Evolutionary conservation across 2,797 vertebrate species (phyloP).

Genomic region (Notolepis coatsorum): DNA sequence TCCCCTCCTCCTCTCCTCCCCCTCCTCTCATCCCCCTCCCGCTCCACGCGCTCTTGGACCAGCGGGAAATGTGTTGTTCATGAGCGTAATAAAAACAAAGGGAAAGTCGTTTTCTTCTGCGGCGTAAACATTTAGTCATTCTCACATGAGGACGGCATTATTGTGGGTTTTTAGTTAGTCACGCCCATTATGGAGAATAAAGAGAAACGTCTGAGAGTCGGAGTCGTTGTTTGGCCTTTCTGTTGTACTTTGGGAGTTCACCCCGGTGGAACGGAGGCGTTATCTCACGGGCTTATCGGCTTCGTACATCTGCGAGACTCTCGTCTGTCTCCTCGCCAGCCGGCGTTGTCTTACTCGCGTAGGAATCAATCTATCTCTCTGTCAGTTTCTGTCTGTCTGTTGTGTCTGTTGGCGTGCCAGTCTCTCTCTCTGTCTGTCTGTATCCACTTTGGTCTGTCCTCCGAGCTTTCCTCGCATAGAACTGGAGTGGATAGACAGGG

Average conservation of each 20-base stretch:
- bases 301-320: too few species aligned
- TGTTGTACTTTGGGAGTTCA: slow-evolving; percentile 64
- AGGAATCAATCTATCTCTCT: slow-evolving; percentile 42
- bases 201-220: slow-evolving; percentile 64
- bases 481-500: too few species aligned
- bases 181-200: slow-evolving; percentile 73
- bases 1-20: neutral
- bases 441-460: neutral
- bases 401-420: neutral
- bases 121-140: slow-evolving; percentile 77
- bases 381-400: slow-evolving; percentile 9
- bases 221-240: slow-evolving; percentile 53
- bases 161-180: slow-evolving; percentile 73
- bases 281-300: slow-evolving; percentile 60
- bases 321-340: too few species aligned
- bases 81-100: slow-evolving; percentile 74
- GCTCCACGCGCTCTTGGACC: slow-evolving; percentile 8
- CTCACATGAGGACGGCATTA: slow-evolving; percentile 76
- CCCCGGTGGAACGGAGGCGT: slow-evolving; percentile 62
- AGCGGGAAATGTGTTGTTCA: slow-evolving; percentile 71
- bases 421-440: neutral
- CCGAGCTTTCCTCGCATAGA: too few species aligned
- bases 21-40: too few species aligned
- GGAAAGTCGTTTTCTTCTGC: slow-evolving; percentile 69
- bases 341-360: too few species aligned